Conservation (phyloP, 2,113 vertebrate genomes). For the Oryzias celebensis region DNA sequence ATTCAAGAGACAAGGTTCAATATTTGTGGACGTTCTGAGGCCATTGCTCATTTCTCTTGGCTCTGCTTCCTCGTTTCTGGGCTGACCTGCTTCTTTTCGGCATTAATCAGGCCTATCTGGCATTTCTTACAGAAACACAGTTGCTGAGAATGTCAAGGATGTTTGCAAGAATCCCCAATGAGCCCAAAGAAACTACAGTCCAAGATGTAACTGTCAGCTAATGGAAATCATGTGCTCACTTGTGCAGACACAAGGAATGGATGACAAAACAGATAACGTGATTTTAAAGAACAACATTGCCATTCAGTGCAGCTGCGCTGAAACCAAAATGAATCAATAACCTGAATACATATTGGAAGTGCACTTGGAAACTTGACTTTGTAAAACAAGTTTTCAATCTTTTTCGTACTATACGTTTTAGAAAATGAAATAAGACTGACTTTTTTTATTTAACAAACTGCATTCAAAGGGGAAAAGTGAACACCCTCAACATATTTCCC, state of each 20-base stretch:
- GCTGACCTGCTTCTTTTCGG: constrained; percentile 21
- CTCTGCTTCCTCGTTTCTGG: constrained; percentile 20
- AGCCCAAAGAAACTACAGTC: constrained; percentile 28
- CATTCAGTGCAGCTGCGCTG: too few relatives aligned
- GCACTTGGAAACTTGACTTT: too few relatives aligned
- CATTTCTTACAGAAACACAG: constrained; percentile 19
- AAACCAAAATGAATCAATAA: too few relatives aligned
- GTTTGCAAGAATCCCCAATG: constrained; percentile 43
- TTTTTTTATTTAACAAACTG: too few relatives aligned
- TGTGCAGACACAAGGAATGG: constrained; percentile 9
- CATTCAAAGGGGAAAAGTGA: too few relatives aligned
- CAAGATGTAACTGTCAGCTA: constrained; percentile 25
- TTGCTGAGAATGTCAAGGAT: constrained; percentile 36
- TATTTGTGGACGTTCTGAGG: constrained; percentile 20
- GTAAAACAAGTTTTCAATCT: too few relatives aligned
- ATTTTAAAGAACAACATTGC: neutral
- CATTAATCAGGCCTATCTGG: constrained; percentile 46
- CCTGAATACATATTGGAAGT: too few relatives aligned
- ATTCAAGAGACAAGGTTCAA: constrained; percentile 18
- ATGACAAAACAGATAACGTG: neutral
- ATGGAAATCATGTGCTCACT: constrained; percentile 48
- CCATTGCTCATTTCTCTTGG: constrained; percentile 53
- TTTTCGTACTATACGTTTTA: too few relatives aligned
- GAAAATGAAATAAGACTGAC: too few relatives aligned
- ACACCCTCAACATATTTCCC: too few relatives aligned